These are phyloP conservation scores for Chrysolina oricalcia DNA, from an alignment of 2,888 invertebrate genomes.

Conservation along the genomic window DNA sequence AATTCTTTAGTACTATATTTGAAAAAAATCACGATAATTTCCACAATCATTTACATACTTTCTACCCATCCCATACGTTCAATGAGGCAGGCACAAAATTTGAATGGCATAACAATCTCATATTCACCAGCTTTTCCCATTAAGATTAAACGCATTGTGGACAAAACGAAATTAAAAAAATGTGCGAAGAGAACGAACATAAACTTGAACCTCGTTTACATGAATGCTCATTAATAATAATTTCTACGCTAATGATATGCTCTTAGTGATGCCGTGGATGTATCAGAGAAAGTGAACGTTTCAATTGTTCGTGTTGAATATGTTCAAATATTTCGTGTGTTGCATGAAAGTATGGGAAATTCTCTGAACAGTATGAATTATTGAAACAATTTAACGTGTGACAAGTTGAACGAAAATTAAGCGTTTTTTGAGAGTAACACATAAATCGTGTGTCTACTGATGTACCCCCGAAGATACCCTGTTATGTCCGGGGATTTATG, in stretches of 20 bases:
- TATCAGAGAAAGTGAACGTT: conserved; percentile 41
- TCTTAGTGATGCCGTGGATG: conserved; percentile 15
- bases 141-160: not conserved
- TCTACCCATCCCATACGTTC: no score
- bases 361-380: conserved; percentile 21
- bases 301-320: conserved; percentile 26
- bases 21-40: no score
- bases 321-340: conserved; percentile 43
- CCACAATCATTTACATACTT: no score
- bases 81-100: no score
- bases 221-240: conserved; percentile 13
- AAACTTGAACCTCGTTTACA: conserved; percentile 5
- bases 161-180: conserved; percentile 4
- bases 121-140: no score
- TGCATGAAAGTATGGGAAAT: conserved; percentile 47
- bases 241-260: conserved; percentile 21
- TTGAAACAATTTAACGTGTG: conserved; percentile 34
- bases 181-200: not conserved
- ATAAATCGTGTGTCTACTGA: not conserved
- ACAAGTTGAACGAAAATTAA: conserved; percentile 21
- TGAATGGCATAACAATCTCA: no score
- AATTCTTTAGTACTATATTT: no score
- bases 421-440: not conserved
- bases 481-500: not conserved
- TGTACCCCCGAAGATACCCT: not conserved